Evolutionary conservation across 2,888 invertebrate species (phyloP).

Genomic region (Tholera decimalis): DNA sequence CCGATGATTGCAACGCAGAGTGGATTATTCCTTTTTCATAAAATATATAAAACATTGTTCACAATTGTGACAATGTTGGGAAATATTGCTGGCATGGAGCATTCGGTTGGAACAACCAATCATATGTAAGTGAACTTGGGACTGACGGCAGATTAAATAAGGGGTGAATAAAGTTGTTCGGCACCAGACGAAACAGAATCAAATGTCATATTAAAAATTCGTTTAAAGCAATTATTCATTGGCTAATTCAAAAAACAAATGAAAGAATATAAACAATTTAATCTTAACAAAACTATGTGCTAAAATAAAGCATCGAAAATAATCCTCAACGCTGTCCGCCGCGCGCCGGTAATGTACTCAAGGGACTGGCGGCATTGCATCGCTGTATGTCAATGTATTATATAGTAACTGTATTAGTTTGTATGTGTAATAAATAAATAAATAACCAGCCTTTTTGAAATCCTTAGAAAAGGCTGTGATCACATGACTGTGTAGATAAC

Average conservation of each 20-base stretch:
- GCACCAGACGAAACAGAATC: background rate
- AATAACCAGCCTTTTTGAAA: too few species aligned
- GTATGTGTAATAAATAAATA: too few species aligned
- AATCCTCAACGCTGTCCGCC: too few species aligned
- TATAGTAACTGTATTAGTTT: too few species aligned
- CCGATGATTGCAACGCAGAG: constrained; percentile 45
- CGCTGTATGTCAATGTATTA: too few species aligned
- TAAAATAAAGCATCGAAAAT: too few species aligned
- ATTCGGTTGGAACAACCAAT: constrained; percentile 9
- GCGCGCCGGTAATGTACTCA: too few species aligned
- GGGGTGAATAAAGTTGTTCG: background rate
- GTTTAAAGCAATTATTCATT: background rate
- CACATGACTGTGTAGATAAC: background rate
- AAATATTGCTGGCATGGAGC: background rate
- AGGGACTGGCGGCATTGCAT: too few species aligned
- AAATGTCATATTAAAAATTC: background rate
- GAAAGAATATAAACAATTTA: too few species aligned
- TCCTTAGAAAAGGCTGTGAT: too few species aligned
- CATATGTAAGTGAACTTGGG: background rate
- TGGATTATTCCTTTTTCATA: constrained; percentile 40
- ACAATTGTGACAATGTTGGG: background rate
- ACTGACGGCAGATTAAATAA: background rate
- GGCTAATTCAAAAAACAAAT: background rate
- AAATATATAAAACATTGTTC: constrained; percentile 11
- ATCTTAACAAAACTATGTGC: too few species aligned